phyloP scores from a whole-genome alignment of 2,888 invertebrate genomes.

The Caenorhabditis zanzibari region DNA sequence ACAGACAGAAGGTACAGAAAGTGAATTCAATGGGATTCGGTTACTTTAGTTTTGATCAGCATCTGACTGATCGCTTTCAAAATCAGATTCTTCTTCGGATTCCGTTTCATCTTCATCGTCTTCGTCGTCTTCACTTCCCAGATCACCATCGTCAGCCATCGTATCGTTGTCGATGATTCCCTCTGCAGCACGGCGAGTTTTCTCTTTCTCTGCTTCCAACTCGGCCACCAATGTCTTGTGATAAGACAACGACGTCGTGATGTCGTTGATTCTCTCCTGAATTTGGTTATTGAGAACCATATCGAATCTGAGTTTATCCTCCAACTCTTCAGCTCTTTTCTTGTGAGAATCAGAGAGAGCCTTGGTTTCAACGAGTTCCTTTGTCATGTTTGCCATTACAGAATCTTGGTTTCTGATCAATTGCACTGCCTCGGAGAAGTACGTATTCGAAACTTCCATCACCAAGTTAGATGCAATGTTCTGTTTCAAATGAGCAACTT shows the following conservation, averaged over 20 bases:
- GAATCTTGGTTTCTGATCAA: too few species aligned
- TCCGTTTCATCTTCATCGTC: slow-evolving; percentile 8
- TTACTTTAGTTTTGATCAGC: background rate
- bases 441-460: too few species aligned
- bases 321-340: background rate
- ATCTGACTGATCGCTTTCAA: too few species aligned
- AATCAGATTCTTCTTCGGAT: background rate
- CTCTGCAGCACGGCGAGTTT: background rate
- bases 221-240: slow-evolving; percentile 11
- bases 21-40: background rate
- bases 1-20: background rate
- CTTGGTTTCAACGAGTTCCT: background rate
- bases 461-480: too few species aligned
- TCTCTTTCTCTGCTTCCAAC: slow-evolving; percentile 14
- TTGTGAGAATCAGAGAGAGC: background rate
- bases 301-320: background rate
- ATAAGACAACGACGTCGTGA: background rate
- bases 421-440: background rate
- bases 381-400: background rate
- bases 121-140: slow-evolving; percentile 9
- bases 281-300: background rate
- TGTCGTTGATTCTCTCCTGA: slow-evolving; percentile 1
- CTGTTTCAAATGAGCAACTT: too few species aligned
- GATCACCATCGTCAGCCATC: slow-evolving; percentile 6
- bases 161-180: background rate